Conservation (phyloP, 1,140 invertebrate species). For the Dinoponera quadriceps region DNA sequence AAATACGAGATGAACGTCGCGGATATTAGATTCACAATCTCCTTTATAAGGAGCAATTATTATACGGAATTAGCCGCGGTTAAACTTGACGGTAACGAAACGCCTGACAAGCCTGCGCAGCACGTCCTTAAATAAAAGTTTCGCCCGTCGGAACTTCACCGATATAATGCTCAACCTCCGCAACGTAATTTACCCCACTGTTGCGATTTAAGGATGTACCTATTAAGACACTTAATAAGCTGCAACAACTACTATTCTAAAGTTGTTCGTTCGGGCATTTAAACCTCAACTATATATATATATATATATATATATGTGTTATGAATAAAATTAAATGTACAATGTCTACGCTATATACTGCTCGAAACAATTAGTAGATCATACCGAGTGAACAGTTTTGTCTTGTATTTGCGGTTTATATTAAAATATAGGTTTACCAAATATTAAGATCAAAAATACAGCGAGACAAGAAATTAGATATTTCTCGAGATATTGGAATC, state of each 20-base stretch:
- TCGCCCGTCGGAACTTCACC: conserved; percentile 46
- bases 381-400: too few species aligned
- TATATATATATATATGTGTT: too few species aligned
- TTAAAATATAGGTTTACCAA: too few species aligned
- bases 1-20: conserved; percentile 45
- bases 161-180: conserved; percentile 42
- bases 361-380: too few species aligned
- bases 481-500: too few species aligned
- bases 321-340: neutral
- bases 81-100: conserved; percentile 50
- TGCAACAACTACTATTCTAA: neutral
- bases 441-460: too few species aligned
- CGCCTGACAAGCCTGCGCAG: conserved; percentile 39
- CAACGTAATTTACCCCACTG: conserved; percentile 26
- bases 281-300: neutral
- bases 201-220: conserved; percentile 11
- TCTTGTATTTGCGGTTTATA: too few species aligned
- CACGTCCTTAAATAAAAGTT: conserved; percentile 59
- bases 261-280: neutral
- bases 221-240: neutral
- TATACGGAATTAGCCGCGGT: conserved; percentile 53
- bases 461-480: too few species aligned
- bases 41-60: conserved; percentile 54
- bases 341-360: neutral
- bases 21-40: conserved; percentile 47